A percentile compares a stretch with the other conserved stretches of the same genome.
These are phyloP conservation scores for Cotesia typhae DNA, from an alignment of 1,140 invertebrate genomes.

Conservation along the genomic window DNA sequence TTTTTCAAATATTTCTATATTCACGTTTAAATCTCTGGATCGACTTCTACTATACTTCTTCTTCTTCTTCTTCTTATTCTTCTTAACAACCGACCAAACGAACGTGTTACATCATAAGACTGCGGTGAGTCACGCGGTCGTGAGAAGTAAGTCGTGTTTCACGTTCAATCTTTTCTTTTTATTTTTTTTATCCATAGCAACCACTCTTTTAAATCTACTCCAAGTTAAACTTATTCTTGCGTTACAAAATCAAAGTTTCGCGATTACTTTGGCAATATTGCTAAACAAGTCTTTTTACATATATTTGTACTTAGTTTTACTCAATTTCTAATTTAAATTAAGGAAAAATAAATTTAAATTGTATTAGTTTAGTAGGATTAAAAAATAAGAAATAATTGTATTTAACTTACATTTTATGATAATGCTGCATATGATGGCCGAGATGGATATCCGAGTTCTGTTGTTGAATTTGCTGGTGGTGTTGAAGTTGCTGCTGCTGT, in stretches of 20 bases:
- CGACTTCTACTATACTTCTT: not conserved
- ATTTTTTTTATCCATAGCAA: not conserved
- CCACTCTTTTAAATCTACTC: conserved; percentile 4
- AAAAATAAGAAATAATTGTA: conserved; percentile 2
- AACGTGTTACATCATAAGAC: conserved; percentile 34
- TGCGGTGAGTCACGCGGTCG: conserved; percentile 38
- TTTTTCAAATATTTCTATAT: not conserved
- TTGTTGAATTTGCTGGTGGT: conserved; percentile 49
- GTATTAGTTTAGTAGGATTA: not conserved
- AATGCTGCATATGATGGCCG: conserved; percentile 63
- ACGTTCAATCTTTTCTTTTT: conserved; percentile 31
- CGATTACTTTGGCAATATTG: conserved; percentile 7
- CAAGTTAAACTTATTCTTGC: conserved; percentile 9
- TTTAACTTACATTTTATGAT: conserved; percentile 62
- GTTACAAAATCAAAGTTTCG: not conserved
- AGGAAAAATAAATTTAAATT: not conserved
- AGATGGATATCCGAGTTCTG: conserved; percentile 57
- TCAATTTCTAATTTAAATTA: not conserved
- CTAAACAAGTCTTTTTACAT: too few relatives aligned
- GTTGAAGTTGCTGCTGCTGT: conserved; percentile 46
- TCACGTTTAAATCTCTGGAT: conserved; percentile 29
- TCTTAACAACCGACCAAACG: conserved; percentile 5
- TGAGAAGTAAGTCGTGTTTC: conserved; percentile 34
- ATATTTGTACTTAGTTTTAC: not conserved
- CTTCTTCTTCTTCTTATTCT: conserved; percentile 13